Base-by-base conservation (phyloP, 2,113 vertebrate genomes). In the Thryonomys swinderianus region DNA sequence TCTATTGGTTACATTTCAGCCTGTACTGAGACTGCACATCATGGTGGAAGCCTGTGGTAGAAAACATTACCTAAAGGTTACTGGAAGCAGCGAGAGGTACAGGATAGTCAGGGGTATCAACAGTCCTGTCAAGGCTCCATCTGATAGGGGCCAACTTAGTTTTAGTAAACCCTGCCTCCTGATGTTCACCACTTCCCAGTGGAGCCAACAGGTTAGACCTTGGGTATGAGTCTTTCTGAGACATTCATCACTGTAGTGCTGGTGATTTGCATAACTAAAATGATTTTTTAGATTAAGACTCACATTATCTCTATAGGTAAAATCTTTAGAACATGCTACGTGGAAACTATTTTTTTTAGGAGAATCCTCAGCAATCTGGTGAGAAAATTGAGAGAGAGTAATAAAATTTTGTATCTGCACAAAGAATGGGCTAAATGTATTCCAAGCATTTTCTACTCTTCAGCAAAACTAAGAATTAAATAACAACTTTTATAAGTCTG, bases 401-500 rank as follows among this genome's bases (percentile, higher is more conserved):
- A 88, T 76, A 71, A 42, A 93, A 89, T 53, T 81, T 57, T 64
- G 45, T 30, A 42, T 20, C 34, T 91, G 42, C n/a, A 73, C 9
- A 74, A 30, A 32, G 8, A 76, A 32, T 62, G 5, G 25, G 27
- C 3, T 86, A 85, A 94, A 85, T 51, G 87, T 14, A 55, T 69
- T 91, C 73, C 10, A 81, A 93, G 32, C 4, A 79, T 73, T 94
- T 96, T 78, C 73, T 62, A 21, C 23, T 62, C 88, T 34, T 85
- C 96, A 97, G 30, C 71, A 40, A 34, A 95, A 59, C 8, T 59
- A 84, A 95, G 76, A 95, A 74, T 45, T 91, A n/a, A 96, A 48
- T 20, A 71, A 27, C 32, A 83, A 59, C 40, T 90, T 91, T n/a
- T 88, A 62, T 17, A 93, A 34, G 57, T 93, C 3, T 51, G 76